Evolutionary conservation across 92 coral and sea anemone genomes (phyloP), one percentile per base, ranked within the genome.

Genomic region (Nematostella vectensis): DNA sequence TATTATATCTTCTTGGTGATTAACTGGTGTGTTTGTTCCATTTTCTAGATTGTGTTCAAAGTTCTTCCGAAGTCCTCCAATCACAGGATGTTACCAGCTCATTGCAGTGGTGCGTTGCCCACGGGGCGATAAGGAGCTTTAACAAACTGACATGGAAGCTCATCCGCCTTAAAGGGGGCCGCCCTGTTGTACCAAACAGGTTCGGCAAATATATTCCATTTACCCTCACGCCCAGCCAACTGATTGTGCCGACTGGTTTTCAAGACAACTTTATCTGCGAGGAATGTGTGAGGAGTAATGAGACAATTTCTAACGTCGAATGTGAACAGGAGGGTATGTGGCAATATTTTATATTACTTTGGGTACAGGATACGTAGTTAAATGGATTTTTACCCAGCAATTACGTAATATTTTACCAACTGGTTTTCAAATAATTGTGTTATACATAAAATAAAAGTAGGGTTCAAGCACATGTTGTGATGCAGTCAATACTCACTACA

Each of bases 241-340:
- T 61, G 25, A 59, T 65, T 25, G 69, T 82, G 3, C 97, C 95
- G 21, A 58, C 51, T 2, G 63, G 57, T 13, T 85, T 50, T 58
- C 70, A 76, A 31, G 97, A 89, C 59, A 89, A 89, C 45, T 89
- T 50, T 19, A 81, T 89, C 38, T 89, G 97, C 44, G 89, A 87
- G 20, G 42, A 54, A 25, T 89, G 97, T 58, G 95, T 81, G 24
- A 67, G 55, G 65, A 61, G 70, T 21, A 81, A 89, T 47, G 95
- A 89, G 51, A 61, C 48, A 1, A 23, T 62, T 27, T 38, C 39
- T 18, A 26, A 54, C 38, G 42, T 36, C 37, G 16, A 16, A 23
- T 25, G 43, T 30, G n/a, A 24, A 44, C 4, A 44, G 21, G 21
- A 3, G 21, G 21, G 13, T 11, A 2, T 2, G 8, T 49, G 27